These are phyloP conservation scores for Drosophila prolongata DNA, from an alignment of 2,888 invertebrate genomes.

Conservation along the genomic window DNA sequence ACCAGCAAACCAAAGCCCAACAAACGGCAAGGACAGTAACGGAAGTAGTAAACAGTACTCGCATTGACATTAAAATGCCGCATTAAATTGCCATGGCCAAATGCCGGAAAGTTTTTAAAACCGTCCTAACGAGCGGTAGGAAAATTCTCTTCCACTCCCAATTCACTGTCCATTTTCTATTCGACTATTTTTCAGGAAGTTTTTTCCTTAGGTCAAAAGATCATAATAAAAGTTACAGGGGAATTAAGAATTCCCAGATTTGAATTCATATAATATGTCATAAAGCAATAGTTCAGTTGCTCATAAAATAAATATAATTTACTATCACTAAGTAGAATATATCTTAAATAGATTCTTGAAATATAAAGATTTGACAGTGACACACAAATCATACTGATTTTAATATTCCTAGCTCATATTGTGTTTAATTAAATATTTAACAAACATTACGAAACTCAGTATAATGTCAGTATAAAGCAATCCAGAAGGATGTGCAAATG, in stretches of 20 bases:
- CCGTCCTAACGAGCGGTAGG: constrained; percentile 1
- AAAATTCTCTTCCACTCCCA: not conserved
- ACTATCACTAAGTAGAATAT: too few relatives aligned
- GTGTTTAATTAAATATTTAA: not conserved
- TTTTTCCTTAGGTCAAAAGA: not conserved
- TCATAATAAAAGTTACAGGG: too few relatives aligned
- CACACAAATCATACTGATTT: not conserved
- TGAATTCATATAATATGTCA: too few relatives aligned
- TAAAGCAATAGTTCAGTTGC: too few relatives aligned
- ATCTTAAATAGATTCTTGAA: too few relatives aligned
- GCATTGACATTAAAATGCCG: constrained; percentile 30
- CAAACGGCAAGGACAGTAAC: constrained; percentile 3
- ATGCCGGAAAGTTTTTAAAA: constrained; percentile 15
- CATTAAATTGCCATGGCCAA: constrained; percentile 28
- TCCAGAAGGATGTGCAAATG: not conserved
- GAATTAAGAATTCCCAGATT: too few relatives aligned
- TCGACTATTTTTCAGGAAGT: not conserved
- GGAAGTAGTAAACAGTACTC: constrained; percentile 25
- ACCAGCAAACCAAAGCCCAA: constrained; percentile 1
- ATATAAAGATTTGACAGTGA: too few relatives aligned
- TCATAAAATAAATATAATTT: too few relatives aligned
- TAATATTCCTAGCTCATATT: not conserved
- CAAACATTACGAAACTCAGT: not conserved
- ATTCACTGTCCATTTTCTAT: not conserved
- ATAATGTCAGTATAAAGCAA: not conserved